Conservation (phyloP, 2,888 invertebrate genomes). For the Eilema griseolum region DNA sequence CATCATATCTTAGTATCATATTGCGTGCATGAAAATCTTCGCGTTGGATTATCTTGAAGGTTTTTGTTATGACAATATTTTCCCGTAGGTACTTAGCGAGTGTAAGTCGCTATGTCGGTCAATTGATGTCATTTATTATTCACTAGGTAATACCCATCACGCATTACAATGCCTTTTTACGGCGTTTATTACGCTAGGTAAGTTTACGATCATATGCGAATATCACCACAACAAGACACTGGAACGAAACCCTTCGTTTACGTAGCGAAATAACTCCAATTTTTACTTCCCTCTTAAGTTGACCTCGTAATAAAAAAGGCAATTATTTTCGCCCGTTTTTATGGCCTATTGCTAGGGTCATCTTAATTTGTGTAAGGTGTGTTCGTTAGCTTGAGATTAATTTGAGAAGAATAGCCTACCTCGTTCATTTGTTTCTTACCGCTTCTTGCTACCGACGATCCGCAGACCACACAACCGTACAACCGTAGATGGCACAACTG, state of each 20-base stretch:
- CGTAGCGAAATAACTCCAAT: not conserved
- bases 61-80: no score
- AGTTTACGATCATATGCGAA: not conserved
- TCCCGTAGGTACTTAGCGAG: no score
- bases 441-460: no score
- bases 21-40: not conserved
- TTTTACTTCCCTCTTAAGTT: not conserved
- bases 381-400: not conserved
- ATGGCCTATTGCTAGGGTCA: not conserved
- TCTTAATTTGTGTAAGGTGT: not conserved
- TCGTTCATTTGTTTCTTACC: no score
- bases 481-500: no score
- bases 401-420: not conserved
- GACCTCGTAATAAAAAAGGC: not conserved
- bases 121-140: not conserved
- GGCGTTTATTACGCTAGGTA: not conserved
- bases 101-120: no score
- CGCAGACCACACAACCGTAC: no score
- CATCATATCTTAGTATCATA: slow-evolving; percentile 5
- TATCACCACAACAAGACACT: not conserved
- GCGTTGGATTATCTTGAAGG: not conserved
- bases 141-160: no score
- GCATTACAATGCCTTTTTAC: no score
- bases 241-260: not conserved
- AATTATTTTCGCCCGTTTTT: not conserved